A percentile compares a stretch with the other conserved stretches of the same genome.
Evolutionary conservation across 2,113 vertebrate species (phyloP).

Genomic region (Cathartes aura): DNA sequence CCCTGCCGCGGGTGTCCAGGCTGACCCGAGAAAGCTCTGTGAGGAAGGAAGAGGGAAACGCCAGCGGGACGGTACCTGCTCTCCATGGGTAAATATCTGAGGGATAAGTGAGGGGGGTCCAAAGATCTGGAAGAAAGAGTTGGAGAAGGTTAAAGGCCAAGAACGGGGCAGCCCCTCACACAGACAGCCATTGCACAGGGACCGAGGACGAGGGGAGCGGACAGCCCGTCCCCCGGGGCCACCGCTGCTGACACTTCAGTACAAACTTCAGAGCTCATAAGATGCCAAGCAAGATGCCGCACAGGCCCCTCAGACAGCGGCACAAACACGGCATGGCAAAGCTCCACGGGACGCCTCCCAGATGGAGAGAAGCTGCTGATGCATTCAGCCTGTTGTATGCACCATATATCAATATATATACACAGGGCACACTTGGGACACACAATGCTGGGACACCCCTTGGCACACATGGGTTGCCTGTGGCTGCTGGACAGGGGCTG

Average conservation of each 20-base stretch:
- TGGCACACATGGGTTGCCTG: background rate
- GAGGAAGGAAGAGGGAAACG: conserved; percentile 19
- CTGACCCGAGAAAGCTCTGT: background rate
- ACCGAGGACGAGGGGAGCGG: background rate
- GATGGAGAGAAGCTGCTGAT: background rate
- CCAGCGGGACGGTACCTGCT: conserved; percentile 79
- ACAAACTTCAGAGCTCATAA: background rate
- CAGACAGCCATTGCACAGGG: conserved; percentile 49
- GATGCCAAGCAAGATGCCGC: background rate
- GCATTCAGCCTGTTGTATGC: background rate
- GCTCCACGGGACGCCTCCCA: background rate
- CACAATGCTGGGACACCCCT: background rate
- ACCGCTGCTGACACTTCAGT: background rate
- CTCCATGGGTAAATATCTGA: conserved; percentile 82
- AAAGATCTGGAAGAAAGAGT: conserved; percentile 84
- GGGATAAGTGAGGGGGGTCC: conserved; percentile 82
- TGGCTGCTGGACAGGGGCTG: background rate
- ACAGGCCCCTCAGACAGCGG: background rate
- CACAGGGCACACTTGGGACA: background rate
- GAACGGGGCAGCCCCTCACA: conserved; percentile 28
- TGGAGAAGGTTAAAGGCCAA: conserved; percentile 72
- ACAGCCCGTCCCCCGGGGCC: background rate
- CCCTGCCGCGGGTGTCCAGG: background rate
- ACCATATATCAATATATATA: background rate
- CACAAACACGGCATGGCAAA: background rate